Conservation (phyloP, 2,113 vertebrate species). For the Anarhynchus alexandrinus region DNA sequence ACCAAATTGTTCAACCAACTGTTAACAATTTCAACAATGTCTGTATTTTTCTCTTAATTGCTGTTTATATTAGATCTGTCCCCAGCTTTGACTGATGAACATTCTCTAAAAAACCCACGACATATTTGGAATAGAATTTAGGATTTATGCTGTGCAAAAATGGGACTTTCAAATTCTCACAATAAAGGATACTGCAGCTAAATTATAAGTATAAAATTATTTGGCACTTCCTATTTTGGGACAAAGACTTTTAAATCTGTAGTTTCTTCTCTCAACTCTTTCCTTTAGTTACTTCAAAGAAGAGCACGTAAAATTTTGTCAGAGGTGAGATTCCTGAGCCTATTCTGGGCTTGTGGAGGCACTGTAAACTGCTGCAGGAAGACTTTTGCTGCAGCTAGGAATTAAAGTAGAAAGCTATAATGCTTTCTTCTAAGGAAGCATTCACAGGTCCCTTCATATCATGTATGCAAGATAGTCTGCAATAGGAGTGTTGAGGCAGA, state of each 20-base stretch:
- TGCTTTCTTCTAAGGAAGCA: neutral
- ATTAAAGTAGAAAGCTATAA: neutral
- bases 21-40: neutral
- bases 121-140: neutral
- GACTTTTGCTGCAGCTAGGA: neutral
- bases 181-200: neutral
- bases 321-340: neutral
- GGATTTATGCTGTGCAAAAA: neutral
- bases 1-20: neutral
- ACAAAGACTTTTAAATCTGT: neutral
- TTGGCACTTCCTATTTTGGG: neutral
- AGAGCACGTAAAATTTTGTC: neutral
- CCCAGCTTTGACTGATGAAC: neutral
- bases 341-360: neutral
- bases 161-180: neutral
- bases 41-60: neutral
- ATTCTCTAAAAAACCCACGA: neutral
- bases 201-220: neutral
- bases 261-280: neutral
- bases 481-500: neutral
- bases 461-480: neutral
- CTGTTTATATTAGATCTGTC: neutral
- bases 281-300: neutral
- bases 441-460: neutral
- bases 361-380: neutral